Percentiles rank a stretch among this genome's conserved stretches.
phyloP scores from a whole-genome alignment of 2,888 invertebrate genomes.

The Calliphora vomitoria region DNA sequence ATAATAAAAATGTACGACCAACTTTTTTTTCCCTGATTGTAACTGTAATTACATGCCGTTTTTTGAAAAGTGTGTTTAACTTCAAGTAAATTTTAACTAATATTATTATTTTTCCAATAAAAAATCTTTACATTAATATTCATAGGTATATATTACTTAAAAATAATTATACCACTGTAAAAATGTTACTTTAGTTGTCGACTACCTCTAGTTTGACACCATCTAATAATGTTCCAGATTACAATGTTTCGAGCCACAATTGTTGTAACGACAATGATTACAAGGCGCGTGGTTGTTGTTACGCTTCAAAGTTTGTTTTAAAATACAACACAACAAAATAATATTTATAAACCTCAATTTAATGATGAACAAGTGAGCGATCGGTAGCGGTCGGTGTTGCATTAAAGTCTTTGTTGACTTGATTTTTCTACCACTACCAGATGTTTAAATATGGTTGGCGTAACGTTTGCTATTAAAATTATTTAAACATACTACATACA shows the following conservation, averaged over 20 bases:
- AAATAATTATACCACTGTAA: slow-evolving; percentile 42
- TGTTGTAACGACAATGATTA: slow-evolving; percentile 44
- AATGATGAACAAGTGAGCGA: slow-evolving; percentile 38
- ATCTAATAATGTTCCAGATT: slow-evolving; percentile 41
- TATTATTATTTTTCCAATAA: background rate
- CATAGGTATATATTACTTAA: background rate
- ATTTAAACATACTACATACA: slow-evolving; percentile 28
- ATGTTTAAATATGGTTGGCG: slow-evolving; percentile 57
- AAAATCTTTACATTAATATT: background rate
- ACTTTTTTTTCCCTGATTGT: too few relatives aligned
- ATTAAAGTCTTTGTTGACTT: slow-evolving; percentile 57
- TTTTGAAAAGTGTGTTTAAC: too few relatives aligned
- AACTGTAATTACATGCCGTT: too few relatives aligned
- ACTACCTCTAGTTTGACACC: slow-evolving; percentile 24
- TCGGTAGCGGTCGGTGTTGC: slow-evolving; percentile 40
- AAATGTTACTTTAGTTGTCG: background rate
- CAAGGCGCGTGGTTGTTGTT: slow-evolving; percentile 63
- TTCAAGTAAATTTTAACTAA: background rate
- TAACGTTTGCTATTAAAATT: slow-evolving; percentile 51
- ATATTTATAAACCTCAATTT: slow-evolving; percentile 28
- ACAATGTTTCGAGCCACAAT: slow-evolving; percentile 35
- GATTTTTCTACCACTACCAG: slow-evolving; percentile 58
- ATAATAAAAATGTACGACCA: too few relatives aligned
- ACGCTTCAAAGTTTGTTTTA: slow-evolving; percentile 64
- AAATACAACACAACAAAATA: slow-evolving; percentile 19